These are phyloP conservation scores for Pseudomyrmex dendroicus DNA, from an alignment of 1,140 invertebrate species.

Conservation along the genomic window DNA sequence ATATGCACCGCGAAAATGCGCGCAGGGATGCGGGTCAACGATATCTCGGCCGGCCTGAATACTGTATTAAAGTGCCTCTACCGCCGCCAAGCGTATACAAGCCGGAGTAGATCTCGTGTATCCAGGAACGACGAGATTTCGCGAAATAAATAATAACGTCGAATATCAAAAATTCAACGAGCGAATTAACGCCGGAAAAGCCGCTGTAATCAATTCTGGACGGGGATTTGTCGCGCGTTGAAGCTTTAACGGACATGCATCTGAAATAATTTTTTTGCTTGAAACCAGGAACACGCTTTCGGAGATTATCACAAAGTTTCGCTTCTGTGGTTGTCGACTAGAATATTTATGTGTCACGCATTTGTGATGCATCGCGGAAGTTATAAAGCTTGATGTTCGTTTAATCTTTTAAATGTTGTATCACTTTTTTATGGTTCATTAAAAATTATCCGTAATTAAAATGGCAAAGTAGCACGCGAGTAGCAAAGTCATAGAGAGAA, in stretches of 20 bases:
- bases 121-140: background rate
- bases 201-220: slow-evolving; percentile 27
- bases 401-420: background rate
- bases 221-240: slow-evolving; percentile 17
- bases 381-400: background rate
- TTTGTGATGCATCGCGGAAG: background rate
- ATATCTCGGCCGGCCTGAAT: slow-evolving; percentile 20
- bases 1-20: slow-evolving; percentile 1
- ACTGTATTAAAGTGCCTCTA: slow-evolving; percentile 11
- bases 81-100: background rate
- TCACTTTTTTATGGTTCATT: background rate
- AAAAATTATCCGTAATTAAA: slow-evolving; percentile 21
- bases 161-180: slow-evolving; percentile 39
- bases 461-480: slow-evolving; percentile 3
- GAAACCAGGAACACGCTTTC: background rate
- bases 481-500: background rate
- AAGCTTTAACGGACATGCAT: slow-evolving; percentile 7
- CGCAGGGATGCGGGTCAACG: slow-evolving; percentile 31
- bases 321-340: background rate
- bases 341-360: background rate
- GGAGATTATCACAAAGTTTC: background rate
- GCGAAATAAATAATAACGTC: slow-evolving; percentile 40
- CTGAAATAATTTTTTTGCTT: background rate
- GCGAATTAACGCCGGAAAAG: slow-evolving; percentile 31
- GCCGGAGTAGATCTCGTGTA: too few species aligned